Percentiles rank a stretch among this genome's conserved stretches.
Conservation (phyloP, 2,797 vertebrate species). For the Hypotaenidia philippensis region DNA sequence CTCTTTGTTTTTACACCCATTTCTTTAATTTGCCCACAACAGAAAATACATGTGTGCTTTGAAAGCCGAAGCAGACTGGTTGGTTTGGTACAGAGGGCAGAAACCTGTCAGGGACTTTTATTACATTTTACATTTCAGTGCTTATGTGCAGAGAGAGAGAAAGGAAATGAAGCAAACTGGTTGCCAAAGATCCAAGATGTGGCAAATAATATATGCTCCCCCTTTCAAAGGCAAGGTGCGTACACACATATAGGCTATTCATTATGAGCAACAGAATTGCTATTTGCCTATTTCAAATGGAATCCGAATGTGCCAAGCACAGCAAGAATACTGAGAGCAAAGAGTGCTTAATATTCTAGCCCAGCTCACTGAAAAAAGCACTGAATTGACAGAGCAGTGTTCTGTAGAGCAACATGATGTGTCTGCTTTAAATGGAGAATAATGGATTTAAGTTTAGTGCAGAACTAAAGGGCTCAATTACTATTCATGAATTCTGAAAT, state of each 20-base stretch:
- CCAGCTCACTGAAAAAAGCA: slow-evolving; percentile 71
- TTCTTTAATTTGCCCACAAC: slow-evolving; percentile 65
- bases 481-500: slow-evolving; percentile 84
- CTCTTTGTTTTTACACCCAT: slow-evolving; percentile 56
- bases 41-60: neutral
- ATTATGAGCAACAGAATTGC: slow-evolving; percentile 78
- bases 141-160: slow-evolving; percentile 31
- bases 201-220: slow-evolving; percentile 59
- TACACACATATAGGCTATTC: slow-evolving; percentile 72
- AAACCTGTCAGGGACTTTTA: slow-evolving; percentile 54
- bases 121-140: slow-evolving; percentile 71
- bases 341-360: slow-evolving; percentile 79
- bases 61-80: neutral
- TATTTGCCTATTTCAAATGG: slow-evolving; percentile 80
- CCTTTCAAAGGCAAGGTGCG: slow-evolving; percentile 74
- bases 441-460: slow-evolving; percentile 83
- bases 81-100: slow-evolving; percentile 29
- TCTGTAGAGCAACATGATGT: slow-evolving; percentile 79
- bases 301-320: slow-evolving; percentile 77
- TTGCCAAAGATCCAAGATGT: slow-evolving; percentile 71
- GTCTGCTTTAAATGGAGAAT: slow-evolving; percentile 83
- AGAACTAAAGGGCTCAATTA: slow-evolving; percentile 82
- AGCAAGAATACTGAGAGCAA: slow-evolving; percentile 76
- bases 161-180: slow-evolving; percentile 55
- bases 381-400: slow-evolving; percentile 77